These are phyloP conservation scores for Corythaeola cristata DNA, from an alignment of 2,113 vertebrate genomes.

Conservation along the genomic window DNA sequence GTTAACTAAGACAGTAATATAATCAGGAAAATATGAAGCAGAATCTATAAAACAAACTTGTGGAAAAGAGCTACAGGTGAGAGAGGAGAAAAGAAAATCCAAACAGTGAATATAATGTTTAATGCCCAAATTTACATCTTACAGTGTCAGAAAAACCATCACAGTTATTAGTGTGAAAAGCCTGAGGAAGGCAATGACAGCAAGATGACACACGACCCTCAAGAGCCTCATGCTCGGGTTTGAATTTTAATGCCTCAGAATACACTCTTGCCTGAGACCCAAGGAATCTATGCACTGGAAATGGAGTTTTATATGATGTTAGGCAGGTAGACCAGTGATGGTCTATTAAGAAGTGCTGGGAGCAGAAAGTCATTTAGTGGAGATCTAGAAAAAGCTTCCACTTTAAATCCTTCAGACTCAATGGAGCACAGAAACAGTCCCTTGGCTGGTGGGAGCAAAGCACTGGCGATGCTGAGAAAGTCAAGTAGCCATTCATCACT, in stretches of 20 bases:
- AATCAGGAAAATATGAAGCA: background rate
- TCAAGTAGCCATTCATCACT: constrained; percentile 23
- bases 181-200: background rate
- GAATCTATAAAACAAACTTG: background rate
- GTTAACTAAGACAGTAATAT: background rate
- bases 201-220: background rate
- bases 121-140: background rate
- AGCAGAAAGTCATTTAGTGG: background rate
- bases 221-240: background rate
- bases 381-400: background rate
- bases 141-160: background rate
- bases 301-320: background rate
- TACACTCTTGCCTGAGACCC: background rate
- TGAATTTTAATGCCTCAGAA: background rate
- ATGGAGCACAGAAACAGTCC: background rate
- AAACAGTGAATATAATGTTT: background rate
- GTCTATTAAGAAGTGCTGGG: background rate
- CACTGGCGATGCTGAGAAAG: background rate
- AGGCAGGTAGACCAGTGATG: background rate
- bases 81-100: background rate
- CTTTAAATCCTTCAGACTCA: constrained; percentile 5
- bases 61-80: background rate
- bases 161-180: background rate
- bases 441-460: background rate
- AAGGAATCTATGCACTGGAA: background rate